Conservation (phyloP, 2,797 vertebrate genomes). For the Sandelia bainsii region DNA sequence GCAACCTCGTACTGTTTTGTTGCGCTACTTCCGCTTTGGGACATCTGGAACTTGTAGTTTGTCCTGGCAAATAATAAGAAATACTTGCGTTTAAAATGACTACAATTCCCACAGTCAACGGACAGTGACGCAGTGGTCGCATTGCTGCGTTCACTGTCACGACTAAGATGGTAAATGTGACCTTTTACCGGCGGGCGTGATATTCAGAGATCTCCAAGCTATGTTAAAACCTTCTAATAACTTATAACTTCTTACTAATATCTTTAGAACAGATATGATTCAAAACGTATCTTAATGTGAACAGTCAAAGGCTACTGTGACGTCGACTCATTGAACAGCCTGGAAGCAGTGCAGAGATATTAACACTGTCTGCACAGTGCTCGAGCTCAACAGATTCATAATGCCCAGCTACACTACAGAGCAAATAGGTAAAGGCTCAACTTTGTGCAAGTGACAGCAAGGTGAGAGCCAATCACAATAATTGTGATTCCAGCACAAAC, state of each 20-base stretch:
- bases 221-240: neutral
- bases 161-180: neutral
- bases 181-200: neutral
- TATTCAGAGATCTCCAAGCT: neutral
- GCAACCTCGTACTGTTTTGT: constrained; percentile 22
- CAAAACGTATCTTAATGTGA: neutral
- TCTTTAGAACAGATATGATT: neutral
- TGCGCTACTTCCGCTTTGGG: constrained; percentile 66
- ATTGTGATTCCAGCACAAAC: no score
- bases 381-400: no score
- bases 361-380: no score
- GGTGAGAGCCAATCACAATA: no score
- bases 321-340: no score
- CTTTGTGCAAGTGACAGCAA: no score
- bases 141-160: constrained; percentile 7
- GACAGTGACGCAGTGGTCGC: fast-evolving
- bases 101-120: constrained; percentile 70
- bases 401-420: no score
- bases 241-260: neutral
- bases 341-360: no score
- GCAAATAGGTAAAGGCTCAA: no score
- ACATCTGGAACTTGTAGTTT: constrained; percentile 80
- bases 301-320: neutral
- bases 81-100: neutral
- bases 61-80: fast-evolving